Percentiles rank a stretch among this genome's conserved stretches.
phyloP scores from a whole-genome alignment of 2,797 vertebrate species.

The Anguilla pacifica region DNA sequence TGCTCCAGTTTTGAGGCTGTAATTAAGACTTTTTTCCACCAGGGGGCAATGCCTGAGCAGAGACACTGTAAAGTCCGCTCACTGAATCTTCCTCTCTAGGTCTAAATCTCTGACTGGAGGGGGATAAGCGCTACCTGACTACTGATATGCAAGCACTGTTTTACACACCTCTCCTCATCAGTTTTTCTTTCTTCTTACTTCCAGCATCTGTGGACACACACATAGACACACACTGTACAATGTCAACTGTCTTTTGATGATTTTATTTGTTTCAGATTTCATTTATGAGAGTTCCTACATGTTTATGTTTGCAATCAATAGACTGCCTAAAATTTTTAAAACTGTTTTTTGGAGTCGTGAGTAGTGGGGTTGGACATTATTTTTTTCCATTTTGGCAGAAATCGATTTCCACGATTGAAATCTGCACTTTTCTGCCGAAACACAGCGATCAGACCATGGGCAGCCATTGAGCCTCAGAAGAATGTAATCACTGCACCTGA shows the following conservation, averaged over 20 bases:
- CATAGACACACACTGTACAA: conserved; percentile 36
- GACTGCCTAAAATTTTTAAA: conserved; percentile 33
- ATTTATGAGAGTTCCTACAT: not conserved
- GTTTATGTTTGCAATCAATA: conserved; percentile 35
- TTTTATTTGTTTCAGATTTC: conserved; percentile 37
- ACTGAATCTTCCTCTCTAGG: conserved; percentile 51
- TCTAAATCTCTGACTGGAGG: conserved; percentile 26
- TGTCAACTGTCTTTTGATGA: conserved; percentile 21
- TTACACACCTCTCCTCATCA: conserved; percentile 42
- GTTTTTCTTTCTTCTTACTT: conserved; percentile 46
- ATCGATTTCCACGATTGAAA: conserved; percentile 25
- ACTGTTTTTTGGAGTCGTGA: conserved; percentile 29
- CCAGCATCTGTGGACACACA: conserved; percentile 49
- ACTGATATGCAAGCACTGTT: conserved; percentile 57
- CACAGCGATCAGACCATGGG: conserved; percentile 46
- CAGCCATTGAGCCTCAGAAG: conserved; percentile 47
- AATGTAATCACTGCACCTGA: conserved; percentile 44
- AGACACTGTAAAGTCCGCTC: conserved; percentile 61
- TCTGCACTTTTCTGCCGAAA: conserved; percentile 5
- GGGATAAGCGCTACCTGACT: conserved; percentile 54
- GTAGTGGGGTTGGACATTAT: not conserved
- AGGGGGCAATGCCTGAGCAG: conserved; percentile 52
- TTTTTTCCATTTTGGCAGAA: conserved; percentile 17
- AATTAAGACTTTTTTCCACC: conserved; percentile 49
- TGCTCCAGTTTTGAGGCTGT: conserved; percentile 24